Evolutionary conservation across 1,140 invertebrate species (phyloP).

Genomic region (Hylaeus anthracinus): DNA sequence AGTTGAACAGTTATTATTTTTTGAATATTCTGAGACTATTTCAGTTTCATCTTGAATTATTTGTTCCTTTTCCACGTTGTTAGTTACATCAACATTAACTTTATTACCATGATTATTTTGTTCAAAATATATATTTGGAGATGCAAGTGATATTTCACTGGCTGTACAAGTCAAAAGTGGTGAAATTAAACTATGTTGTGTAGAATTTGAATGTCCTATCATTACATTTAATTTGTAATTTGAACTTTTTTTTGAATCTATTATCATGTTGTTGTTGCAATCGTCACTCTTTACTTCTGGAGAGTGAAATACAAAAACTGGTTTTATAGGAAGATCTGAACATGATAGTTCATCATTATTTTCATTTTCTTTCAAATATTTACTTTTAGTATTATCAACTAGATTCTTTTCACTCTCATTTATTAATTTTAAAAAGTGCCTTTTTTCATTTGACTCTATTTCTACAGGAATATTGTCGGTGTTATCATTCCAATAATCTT

Average conservation of each 20-base stretch:
- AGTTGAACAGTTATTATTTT: background rate
- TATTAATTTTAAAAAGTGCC: conserved; percentile 12
- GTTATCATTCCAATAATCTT: conserved; percentile 73
- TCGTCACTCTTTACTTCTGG: background rate
- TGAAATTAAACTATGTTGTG: conserved; percentile 62
- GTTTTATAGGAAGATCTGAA: background rate
- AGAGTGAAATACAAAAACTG: background rate
- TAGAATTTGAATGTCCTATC: background rate
- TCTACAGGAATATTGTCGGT: conserved; percentile 65
- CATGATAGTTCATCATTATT: background rate
- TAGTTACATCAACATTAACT: background rate
- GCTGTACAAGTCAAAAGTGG: conserved; percentile 68
- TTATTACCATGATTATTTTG: conserved; percentile 11
- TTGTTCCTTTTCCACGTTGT: background rate
- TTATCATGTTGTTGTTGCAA: background rate
- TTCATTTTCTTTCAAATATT: background rate
- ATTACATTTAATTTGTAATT: conserved; percentile 20
- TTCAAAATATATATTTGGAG: conserved; percentile 63
- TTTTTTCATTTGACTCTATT: background rate
- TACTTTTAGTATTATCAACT: background rate
- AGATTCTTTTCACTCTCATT: background rate
- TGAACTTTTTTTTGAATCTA: background rate
- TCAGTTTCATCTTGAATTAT: background rate
- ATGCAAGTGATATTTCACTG: conserved; percentile 55
- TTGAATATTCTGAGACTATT: background rate